These are phyloP conservation scores for Sesamia inferens DNA, from an alignment of 2,888 invertebrate species.

Conservation along the genomic window DNA sequence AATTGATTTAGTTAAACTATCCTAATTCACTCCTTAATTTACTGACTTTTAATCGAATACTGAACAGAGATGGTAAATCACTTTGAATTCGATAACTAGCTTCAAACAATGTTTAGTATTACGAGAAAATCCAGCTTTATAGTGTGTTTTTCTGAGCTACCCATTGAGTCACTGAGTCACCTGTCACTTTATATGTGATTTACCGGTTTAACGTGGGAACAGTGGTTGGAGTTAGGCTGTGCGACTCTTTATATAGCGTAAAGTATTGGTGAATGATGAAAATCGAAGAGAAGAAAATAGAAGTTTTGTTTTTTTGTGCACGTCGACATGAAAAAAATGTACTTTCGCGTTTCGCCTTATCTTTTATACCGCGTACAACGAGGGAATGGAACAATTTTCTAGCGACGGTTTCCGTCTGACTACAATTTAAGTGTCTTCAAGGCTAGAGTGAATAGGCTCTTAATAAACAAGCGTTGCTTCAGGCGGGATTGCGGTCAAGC, in stretches of 20 bases:
- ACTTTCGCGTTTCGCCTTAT: no score
- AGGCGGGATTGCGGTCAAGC: no score
- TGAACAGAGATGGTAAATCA: slow-evolving; percentile 7
- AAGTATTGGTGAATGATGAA: background rate
- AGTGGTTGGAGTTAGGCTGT: background rate
- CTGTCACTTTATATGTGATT: slow-evolving; percentile 30
- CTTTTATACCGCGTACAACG: no score
- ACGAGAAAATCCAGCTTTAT: slow-evolving; percentile 14
- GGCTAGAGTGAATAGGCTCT: no score
- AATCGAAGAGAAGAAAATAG: no score
- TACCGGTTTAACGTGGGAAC: background rate
- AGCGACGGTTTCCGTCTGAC: no score
- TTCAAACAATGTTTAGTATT: slow-evolving; percentile 4
- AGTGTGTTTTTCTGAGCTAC: slow-evolving; percentile 6
- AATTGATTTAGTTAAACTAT: background rate
- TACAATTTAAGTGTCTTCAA: no score
- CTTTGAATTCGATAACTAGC: background rate
- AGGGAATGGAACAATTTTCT: no score
- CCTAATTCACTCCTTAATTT: background rate
- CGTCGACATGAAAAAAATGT: no score
- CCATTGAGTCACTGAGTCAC: slow-evolving; percentile 8
- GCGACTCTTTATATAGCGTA: background rate
- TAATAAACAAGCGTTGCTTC: no score
- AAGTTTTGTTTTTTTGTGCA: no score
- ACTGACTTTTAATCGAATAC: background rate